phyloP scores from a whole-genome alignment of 2,888 invertebrate genomes.

The Caenorhabditis sp. region DNA sequence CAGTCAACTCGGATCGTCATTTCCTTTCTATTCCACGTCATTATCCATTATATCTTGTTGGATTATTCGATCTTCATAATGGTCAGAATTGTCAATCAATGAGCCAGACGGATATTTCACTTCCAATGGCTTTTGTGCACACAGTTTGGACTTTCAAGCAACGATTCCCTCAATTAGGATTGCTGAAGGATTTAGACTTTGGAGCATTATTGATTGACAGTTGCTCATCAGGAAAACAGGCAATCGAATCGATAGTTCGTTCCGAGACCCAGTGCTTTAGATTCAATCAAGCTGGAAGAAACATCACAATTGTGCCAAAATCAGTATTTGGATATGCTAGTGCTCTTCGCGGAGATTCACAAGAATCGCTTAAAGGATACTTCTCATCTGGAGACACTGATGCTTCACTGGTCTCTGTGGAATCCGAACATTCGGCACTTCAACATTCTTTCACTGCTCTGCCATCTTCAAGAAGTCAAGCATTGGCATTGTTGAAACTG shows the following conservation, averaged over 20 bases:
- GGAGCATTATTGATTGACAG: slow-evolving; percentile 66
- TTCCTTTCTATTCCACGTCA: slow-evolving; percentile 66
- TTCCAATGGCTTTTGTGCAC: slow-evolving; percentile 68
- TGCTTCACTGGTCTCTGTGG: slow-evolving; percentile 57
- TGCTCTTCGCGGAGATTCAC: slow-evolving; percentile 48
- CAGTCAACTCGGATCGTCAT: slow-evolving; percentile 54
- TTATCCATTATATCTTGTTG: slow-evolving; percentile 63
- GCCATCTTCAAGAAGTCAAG: slow-evolving; percentile 57
- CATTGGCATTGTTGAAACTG: slow-evolving; percentile 59
- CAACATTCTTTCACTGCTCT: slow-evolving; percentile 53
- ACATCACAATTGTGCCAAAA: slow-evolving; percentile 65
- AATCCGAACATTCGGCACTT: slow-evolving; percentile 47
- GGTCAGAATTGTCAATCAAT: slow-evolving; percentile 60
- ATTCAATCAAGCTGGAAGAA: slow-evolving; percentile 63
- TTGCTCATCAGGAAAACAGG: slow-evolving; percentile 56
- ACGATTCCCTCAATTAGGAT: slow-evolving; percentile 59
- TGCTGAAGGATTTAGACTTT: slow-evolving; percentile 61
- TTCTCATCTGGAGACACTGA: slow-evolving; percentile 60
- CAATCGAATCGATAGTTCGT: slow-evolving; percentile 55
- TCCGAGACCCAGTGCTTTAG: slow-evolving; percentile 65
- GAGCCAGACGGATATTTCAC: slow-evolving; percentile 57
- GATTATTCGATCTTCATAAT: slow-evolving; percentile 64
- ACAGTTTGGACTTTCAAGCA: slow-evolving; percentile 67
- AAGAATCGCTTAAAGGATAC: slow-evolving; percentile 55
- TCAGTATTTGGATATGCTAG: slow-evolving; percentile 60